Evolutionary conservation across 1,140 invertebrate species (phyloP).

Genomic region (Drosophila miranda): DNA sequence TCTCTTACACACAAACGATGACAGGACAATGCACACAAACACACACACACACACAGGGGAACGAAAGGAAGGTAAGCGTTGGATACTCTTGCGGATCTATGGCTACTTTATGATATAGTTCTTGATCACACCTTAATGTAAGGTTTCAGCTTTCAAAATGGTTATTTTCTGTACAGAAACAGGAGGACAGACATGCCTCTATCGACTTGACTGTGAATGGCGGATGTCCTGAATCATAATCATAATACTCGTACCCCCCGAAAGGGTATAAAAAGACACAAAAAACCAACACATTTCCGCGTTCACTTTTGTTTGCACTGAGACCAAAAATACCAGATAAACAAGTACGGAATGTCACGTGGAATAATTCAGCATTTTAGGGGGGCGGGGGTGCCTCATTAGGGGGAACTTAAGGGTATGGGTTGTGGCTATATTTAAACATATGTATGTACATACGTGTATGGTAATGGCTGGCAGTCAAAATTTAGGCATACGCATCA

Average conservation of each 20-base stretch:
- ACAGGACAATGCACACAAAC: conserved; percentile 16
- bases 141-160: too few species aligned
- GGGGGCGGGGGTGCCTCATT: neutral
- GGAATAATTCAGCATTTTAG: conserved; percentile 23
- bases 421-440: neutral
- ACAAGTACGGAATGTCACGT: conserved; percentile 37
- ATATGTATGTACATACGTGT: neutral
- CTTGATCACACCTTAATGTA: too few species aligned
- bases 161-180: too few species aligned
- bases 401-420: neutral
- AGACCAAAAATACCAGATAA: conserved; percentile 48
- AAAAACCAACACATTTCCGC: conserved; percentile 34
- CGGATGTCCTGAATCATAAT: too few species aligned
- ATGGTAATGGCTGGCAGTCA: conserved; percentile 6
- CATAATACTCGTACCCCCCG: too few species aligned
- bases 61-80: too few species aligned
- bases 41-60: neutral
- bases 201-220: too few species aligned
- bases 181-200: too few species aligned
- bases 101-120: too few species aligned
- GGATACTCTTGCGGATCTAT: too few species aligned
- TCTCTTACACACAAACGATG: conserved; percentile 21
- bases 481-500: conserved; percentile 42
- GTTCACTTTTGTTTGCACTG: conserved; percentile 42
- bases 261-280: neutral